Evolutionary conservation across 2,888 invertebrate genomes (phyloP).

Genomic region (Tromatobia lineatoria): DNA sequence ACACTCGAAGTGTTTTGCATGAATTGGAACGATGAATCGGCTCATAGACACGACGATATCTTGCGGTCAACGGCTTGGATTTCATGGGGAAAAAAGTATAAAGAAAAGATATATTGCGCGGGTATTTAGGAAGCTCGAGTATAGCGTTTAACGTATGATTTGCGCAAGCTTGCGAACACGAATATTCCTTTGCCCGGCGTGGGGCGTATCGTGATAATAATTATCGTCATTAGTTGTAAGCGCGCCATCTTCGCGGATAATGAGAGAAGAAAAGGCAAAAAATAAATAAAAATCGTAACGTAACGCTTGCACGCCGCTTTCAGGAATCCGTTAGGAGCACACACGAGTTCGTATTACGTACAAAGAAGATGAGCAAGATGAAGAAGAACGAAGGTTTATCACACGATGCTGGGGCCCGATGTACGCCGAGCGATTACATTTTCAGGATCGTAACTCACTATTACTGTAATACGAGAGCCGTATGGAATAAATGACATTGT

Average conservation of each 20-base stretch:
- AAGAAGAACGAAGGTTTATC: slow-evolving; percentile 24
- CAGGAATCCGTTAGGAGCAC: slow-evolving; percentile 59
- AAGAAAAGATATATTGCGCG: slow-evolving; percentile 56
- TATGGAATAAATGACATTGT: slow-evolving; percentile 80
- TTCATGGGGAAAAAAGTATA: slow-evolving; percentile 65
- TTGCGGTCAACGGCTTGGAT: slow-evolving; percentile 69
- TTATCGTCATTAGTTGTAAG: slow-evolving; percentile 66
- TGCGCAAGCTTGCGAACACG: slow-evolving; percentile 57
- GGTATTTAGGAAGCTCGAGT: slow-evolving; percentile 29
- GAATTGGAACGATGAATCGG: slow-evolving; percentile 63
- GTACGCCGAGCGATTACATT: slow-evolving; percentile 53
- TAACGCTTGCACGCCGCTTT: slow-evolving; percentile 65
- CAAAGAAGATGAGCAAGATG: slow-evolving; percentile 18
- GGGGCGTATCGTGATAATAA: slow-evolving; percentile 68
- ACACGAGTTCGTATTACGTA: slow-evolving; percentile 55
- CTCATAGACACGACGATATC: slow-evolving; percentile 37
- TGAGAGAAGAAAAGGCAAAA: slow-evolving; percentile 20
- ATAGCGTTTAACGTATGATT: slow-evolving; percentile 50
- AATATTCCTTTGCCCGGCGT: slow-evolving; percentile 63
- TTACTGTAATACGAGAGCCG: slow-evolving; percentile 77
- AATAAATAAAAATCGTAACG: slow-evolving; percentile 14
- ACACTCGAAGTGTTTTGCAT: slow-evolving; percentile 41
- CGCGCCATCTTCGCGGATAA: slow-evolving; percentile 57
- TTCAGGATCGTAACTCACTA: slow-evolving; percentile 66
- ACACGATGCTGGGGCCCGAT: slow-evolving; percentile 46